phyloP scores from a whole-genome alignment of 2,888 invertebrate species.

The Mesopsocus fuscifrons region DNA sequence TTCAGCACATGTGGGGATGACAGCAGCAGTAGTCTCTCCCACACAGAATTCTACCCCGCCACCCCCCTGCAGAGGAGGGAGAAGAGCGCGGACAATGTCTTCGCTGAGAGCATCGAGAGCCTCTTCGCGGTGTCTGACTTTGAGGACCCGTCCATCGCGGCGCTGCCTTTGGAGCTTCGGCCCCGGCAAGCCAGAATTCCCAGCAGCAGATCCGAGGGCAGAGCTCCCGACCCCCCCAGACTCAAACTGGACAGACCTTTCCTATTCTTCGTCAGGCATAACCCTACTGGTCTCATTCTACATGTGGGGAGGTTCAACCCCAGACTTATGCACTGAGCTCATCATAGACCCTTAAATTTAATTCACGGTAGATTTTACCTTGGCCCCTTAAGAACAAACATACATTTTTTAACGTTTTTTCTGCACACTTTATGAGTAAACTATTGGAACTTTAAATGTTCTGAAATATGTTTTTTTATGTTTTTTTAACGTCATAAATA shows the following conservation, averaged over 20 bases:
- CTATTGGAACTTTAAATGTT: no score
- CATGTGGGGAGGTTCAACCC: conserved; percentile 80
- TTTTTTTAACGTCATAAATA: no score
- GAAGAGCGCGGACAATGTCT: conserved; percentile 16
- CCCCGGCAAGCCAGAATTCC: conserved; percentile 53
- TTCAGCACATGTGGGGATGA: conserved; percentile 65
- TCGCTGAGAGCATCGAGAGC: conserved; percentile 20
- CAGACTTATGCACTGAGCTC: conserved; percentile 48
- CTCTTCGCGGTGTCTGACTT: conserved; percentile 19
- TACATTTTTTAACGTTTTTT: no score
- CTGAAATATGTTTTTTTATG: no score
- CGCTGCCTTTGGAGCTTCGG: conserved; percentile 43
- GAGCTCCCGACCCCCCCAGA: conserved; percentile 37
- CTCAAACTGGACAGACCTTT: conserved; percentile 74
- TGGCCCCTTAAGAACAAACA: no score
- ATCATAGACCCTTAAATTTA: no score
- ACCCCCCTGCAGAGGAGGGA: conserved; percentile 26
- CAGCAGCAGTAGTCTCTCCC: conserved; percentile 51
- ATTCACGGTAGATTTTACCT: no score
- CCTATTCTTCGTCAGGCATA: conserved; percentile 73
- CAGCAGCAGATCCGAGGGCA: conserved; percentile 6
- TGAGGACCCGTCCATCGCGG: conserved; percentile 30
- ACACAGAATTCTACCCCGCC: conserved; percentile 64
- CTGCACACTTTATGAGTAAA: no score
- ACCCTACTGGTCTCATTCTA: conserved; percentile 76